Conservation (phyloP, 2,888 invertebrate species). For the Philereme transversata region DNA sequence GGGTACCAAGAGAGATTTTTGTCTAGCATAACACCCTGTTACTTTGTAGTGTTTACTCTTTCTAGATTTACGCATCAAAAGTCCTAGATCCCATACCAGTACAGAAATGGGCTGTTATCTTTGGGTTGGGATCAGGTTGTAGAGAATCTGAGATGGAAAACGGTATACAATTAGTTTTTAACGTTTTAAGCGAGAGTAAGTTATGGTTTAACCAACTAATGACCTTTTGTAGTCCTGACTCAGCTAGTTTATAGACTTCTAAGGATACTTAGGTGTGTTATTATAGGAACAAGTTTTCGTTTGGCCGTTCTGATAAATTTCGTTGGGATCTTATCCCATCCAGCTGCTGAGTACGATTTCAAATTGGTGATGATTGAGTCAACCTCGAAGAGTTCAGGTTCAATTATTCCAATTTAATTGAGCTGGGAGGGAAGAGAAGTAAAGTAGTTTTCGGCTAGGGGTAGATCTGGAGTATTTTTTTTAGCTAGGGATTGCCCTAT, state of each 20-base stretch:
- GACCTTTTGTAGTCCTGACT: background rate
- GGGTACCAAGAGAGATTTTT: background rate
- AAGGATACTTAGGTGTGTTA: background rate
- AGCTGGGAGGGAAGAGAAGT: background rate
- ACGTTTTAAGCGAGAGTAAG: background rate
- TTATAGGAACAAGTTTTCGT: background rate
- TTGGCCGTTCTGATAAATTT: no score
- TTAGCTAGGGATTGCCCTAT: constrained; percentile 1
- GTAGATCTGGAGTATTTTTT: background rate
- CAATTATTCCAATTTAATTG: background rate
- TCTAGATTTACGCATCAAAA: no score
- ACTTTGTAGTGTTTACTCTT: no score
- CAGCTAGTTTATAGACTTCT: background rate
- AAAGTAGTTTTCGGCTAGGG: background rate
- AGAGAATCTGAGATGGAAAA: no score
- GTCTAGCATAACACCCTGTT: background rate
- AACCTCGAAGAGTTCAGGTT: background rate
- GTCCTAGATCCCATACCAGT: no score
- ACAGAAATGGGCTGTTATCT: no score
- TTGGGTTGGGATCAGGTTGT: no score
- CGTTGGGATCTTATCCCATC: no score
- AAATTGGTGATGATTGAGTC: background rate
- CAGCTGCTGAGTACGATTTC: background rate
- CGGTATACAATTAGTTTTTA: background rate
- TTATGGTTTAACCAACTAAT: background rate